These are phyloP conservation scores for Invenusta paracnida DNA, from an alignment of 2,888 invertebrate genomes.

Conservation along the genomic window DNA sequence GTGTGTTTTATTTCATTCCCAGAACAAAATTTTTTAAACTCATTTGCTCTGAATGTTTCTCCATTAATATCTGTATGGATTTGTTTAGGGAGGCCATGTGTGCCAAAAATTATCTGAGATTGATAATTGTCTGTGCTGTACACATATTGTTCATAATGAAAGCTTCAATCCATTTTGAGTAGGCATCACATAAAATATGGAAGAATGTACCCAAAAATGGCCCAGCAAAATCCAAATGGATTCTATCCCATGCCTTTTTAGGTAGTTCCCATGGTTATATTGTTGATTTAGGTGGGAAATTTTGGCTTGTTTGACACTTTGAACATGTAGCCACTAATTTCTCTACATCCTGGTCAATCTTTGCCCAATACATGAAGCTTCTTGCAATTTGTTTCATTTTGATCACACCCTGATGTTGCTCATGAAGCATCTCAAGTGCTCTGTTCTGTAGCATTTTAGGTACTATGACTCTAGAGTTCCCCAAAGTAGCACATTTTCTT, in stretches of 20 bases:
- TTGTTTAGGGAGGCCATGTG: constrained; percentile 31
- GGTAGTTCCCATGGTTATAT: constrained; percentile 33
- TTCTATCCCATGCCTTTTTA: constrained; percentile 27
- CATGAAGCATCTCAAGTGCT: constrained; percentile 30
- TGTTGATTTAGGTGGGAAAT: constrained; percentile 1
- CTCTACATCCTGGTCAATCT: constrained; percentile 30
- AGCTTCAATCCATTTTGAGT: constrained; percentile 36
- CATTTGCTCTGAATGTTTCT: not conserved
- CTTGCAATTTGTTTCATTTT: constrained; percentile 36
- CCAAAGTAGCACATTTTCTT: constrained; percentile 17
- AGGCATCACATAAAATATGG: constrained; percentile 27
- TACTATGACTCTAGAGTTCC: constrained; percentile 14
- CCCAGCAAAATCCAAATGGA: constrained; percentile 30
- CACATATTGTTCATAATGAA: not conserved
- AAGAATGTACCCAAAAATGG: not conserved
- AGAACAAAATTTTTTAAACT: not conserved
- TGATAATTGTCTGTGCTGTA: not conserved
- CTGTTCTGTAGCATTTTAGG: not conserved
- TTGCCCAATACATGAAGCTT: constrained; percentile 25
- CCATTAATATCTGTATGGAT: constrained; percentile 19
- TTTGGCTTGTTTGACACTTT: not conserved
- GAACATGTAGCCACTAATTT: not conserved
- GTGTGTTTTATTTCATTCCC: constrained; percentile 15
- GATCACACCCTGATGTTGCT: not conserved
- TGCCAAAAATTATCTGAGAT: constrained; percentile 15